Percentiles rank a stretch among this genome's conserved stretches.
Conservation (phyloP, 2,888 invertebrate species). For the Spicauda simplicius region DNA sequence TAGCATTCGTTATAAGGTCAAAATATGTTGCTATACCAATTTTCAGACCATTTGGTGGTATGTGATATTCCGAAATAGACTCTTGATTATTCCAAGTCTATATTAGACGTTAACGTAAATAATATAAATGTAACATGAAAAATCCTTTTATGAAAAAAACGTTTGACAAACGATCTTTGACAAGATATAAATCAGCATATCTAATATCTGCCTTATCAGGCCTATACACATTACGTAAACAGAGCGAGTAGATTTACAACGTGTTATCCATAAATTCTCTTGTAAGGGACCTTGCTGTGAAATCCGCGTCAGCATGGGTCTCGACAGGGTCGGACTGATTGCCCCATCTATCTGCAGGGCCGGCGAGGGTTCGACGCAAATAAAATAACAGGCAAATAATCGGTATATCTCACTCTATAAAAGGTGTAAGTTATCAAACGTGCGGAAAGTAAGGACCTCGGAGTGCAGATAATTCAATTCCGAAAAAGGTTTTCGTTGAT, state of each 20-base stretch:
- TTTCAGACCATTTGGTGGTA: too few relatives aligned
- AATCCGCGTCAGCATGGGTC: slow-evolving; percentile 71
- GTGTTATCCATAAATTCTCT: slow-evolving; percentile 76
- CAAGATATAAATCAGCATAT: slow-evolving; percentile 37
- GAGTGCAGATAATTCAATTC: slow-evolving; percentile 17
- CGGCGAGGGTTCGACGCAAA: slow-evolving; percentile 62
- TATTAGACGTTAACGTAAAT: too few relatives aligned
- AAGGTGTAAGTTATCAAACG: slow-evolving; percentile 45
- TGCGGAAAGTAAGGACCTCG: slow-evolving; percentile 17
- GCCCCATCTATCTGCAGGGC: slow-evolving; percentile 75
- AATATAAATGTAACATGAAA: neutral
- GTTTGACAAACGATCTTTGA: neutral
- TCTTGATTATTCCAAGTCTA: too few relatives aligned
- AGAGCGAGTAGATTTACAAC: slow-evolving; percentile 69
- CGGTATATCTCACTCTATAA: slow-evolving; percentile 49
- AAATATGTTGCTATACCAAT: too few relatives aligned
- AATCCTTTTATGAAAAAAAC: too few relatives aligned
- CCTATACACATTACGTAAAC: slow-evolving; percentile 59
- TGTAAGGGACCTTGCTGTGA: slow-evolving; percentile 62
- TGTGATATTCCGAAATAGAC: too few relatives aligned
- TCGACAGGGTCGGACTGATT: slow-evolving; percentile 68
- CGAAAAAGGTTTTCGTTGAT: neutral
- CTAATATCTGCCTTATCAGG: slow-evolving; percentile 43
- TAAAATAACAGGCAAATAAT: slow-evolving; percentile 72
- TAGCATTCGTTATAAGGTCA: too few relatives aligned